phyloP scores from a whole-genome alignment of 2,113 vertebrate species.

The Philantomba maxwellii region DNA sequence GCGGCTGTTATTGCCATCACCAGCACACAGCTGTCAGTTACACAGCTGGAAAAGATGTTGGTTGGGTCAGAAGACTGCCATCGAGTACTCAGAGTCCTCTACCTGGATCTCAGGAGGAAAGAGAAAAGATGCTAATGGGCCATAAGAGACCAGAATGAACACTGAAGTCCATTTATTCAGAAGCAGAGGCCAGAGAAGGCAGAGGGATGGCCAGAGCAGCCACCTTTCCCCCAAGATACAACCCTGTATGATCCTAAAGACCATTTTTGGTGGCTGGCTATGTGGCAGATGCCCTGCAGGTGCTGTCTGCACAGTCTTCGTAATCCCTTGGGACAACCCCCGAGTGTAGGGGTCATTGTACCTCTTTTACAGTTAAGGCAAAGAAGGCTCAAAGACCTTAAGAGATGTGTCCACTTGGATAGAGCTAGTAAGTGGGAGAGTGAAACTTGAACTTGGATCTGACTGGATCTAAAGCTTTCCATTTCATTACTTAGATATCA shows the following conservation, averaged over 20 bases:
- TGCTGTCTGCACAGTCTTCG: not conserved
- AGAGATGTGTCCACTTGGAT: not conserved
- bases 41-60: not conserved
- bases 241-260: rapidly evolving
- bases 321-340: not conserved
- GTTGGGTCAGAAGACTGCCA: not conserved
- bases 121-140: not conserved
- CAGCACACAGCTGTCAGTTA: too few relatives aligned
- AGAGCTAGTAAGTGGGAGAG: not conserved
- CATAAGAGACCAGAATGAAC: not conserved
- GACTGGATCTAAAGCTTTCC: not conserved
- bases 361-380: not conserved
- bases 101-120: not conserved
- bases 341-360: not conserved
- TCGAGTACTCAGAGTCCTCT: not conserved
- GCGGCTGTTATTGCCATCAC: rapidly evolving
- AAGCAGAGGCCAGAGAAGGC: not conserved
- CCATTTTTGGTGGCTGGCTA: too few relatives aligned
- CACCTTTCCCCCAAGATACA: rapidly evolving
- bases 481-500: not conserved
- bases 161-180: not conserved
- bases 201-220: not conserved
- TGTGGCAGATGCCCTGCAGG: not conserved
- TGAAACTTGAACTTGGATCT: not conserved
- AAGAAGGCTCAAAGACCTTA: not conserved